Conservation (phyloP, 2,113 vertebrate genomes). For the Semicossyphus pulcher region DNA sequence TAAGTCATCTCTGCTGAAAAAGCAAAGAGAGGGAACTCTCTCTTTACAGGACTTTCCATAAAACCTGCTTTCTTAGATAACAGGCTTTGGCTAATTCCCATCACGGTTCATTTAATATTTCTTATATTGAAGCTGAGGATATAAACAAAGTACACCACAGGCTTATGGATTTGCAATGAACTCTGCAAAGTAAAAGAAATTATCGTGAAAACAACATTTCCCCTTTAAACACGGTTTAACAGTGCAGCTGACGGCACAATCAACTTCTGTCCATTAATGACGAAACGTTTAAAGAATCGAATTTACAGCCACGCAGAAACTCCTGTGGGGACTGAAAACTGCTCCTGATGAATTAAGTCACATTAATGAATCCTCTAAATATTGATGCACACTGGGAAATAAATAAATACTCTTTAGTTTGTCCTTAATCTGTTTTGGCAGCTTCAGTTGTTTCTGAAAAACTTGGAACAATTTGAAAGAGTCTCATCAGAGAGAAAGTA, state of each 20-base stretch:
- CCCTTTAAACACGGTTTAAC: slow-evolving; percentile 29
- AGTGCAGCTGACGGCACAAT: slow-evolving; percentile 21
- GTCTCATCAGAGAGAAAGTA: slow-evolving; percentile 44
- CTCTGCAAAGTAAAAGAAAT: slow-evolving; percentile 30
- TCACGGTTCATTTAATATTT: not conserved
- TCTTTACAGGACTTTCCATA: not conserved
- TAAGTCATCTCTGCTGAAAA: not conserved
- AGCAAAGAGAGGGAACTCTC: too few relatives aligned
- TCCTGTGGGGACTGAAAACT: slow-evolving; percentile 37
- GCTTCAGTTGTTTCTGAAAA: slow-evolving; percentile 42
- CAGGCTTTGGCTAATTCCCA: not conserved
- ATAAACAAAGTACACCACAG: slow-evolving; percentile 6
- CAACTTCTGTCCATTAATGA: slow-evolving; percentile 46
- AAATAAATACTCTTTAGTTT: slow-evolving; percentile 43
- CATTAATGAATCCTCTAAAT: slow-evolving; percentile 44
- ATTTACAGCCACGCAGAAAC: slow-evolving; percentile 6
- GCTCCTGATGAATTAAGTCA: slow-evolving; percentile 41
- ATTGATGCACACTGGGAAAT: slow-evolving; percentile 26
- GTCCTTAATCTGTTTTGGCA: slow-evolving; percentile 53
- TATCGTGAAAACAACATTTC: slow-evolving; percentile 25
- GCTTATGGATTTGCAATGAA: slow-evolving; percentile 4
- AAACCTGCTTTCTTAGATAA: not conserved
- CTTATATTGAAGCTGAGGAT: not conserved
- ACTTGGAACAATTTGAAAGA: slow-evolving; percentile 51
- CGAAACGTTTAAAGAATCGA: slow-evolving; percentile 26